A percentile compares a stretch with the other conserved stretches of the same genome.
Evolutionary conservation across 2,888 invertebrate species (phyloP).

Genomic region (Parnassius orleans): DNA sequence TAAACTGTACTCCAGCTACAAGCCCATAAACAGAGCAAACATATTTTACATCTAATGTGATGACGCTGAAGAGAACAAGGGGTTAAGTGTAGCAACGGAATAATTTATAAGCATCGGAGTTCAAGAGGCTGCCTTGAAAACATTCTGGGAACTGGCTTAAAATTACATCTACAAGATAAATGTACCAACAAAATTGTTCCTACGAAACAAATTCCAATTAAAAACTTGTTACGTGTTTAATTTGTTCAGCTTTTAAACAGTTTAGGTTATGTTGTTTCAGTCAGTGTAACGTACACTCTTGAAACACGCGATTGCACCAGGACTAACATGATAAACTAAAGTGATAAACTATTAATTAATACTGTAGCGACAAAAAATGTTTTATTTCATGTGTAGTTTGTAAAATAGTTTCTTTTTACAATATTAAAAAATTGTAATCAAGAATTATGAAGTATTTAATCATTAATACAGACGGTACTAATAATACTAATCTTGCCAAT

Average conservation of each 20-base stretch:
- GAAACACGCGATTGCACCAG: too few species aligned
- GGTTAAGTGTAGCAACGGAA: conserved; percentile 6
- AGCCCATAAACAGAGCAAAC: background rate
- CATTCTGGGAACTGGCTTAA: conserved; percentile 12
- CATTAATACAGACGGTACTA: too few species aligned
- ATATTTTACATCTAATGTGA: background rate
- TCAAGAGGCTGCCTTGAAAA: conserved; percentile 5
- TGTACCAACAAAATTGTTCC: conserved; percentile 7
- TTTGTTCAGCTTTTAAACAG: conserved; percentile 2
- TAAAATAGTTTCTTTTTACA: too few species aligned
- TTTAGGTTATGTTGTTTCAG: background rate
- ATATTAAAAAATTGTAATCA: too few species aligned
- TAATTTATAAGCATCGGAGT: conserved; percentile 16
- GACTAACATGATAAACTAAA: too few species aligned
- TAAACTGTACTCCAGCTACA: background rate
- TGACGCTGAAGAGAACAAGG: conserved; percentile 1
- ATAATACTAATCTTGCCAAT: too few species aligned
- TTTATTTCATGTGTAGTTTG: too few species aligned
- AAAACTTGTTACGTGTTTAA: conserved; percentile 9
- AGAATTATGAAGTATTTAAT: too few species aligned
- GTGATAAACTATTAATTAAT: too few species aligned
- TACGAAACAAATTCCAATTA: conserved; percentile 12
- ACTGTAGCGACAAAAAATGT: too few species aligned
- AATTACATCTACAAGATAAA: conserved; percentile 21
- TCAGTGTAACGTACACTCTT: too few species aligned